Evolutionary conservation across 2,797 vertebrate genomes (phyloP).

Genomic region (Aulostomus chinensis): DNA sequence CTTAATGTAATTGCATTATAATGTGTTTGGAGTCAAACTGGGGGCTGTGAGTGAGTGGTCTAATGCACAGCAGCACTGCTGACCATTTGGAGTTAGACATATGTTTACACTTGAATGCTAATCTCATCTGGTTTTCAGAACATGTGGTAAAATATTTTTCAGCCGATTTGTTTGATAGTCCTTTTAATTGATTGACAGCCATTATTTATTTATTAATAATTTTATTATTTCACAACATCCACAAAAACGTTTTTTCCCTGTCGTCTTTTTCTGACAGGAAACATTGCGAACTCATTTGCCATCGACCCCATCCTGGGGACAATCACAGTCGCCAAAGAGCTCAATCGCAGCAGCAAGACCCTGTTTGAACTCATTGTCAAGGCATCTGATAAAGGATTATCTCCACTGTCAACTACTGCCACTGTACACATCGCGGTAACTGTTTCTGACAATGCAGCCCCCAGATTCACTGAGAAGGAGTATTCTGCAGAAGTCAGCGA

Average conservation of each 20-base stretch:
- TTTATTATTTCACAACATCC: too few species aligned
- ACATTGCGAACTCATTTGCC: slow-evolving; percentile 92
- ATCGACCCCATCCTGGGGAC: slow-evolving; percentile 91
- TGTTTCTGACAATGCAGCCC: slow-evolving; percentile 91
- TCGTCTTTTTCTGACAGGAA: slow-evolving; percentile 81
- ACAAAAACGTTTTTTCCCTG: slow-evolving; percentile 15
- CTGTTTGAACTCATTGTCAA: slow-evolving; percentile 90
- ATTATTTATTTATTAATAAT: too few species aligned
- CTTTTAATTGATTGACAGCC: neutral
- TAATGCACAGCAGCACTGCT: slow-evolving; percentile 42
- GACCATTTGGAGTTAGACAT: slow-evolving; percentile 10
- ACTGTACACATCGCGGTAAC: slow-evolving; percentile 87
- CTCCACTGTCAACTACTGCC: slow-evolving; percentile 86
- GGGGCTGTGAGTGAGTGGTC: slow-evolving; percentile 29
- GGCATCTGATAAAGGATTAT: slow-evolving; percentile 88
- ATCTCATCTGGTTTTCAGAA: neutral
- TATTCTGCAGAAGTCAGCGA: slow-evolving; percentile 93
- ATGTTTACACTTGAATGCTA: slow-evolving; percentile 13
- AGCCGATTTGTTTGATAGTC: too few species aligned
- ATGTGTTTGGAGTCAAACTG: slow-evolving; percentile 66
- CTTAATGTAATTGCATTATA: slow-evolving; percentile 72
- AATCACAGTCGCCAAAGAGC: slow-evolving; percentile 90
- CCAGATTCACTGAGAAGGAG: slow-evolving; percentile 89
- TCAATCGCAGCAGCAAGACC: slow-evolving; percentile 88
- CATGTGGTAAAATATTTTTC: neutral